Base-by-base conservation (phyloP, 1,140 invertebrate genomes). In the Drosophila yakuba region DNA sequence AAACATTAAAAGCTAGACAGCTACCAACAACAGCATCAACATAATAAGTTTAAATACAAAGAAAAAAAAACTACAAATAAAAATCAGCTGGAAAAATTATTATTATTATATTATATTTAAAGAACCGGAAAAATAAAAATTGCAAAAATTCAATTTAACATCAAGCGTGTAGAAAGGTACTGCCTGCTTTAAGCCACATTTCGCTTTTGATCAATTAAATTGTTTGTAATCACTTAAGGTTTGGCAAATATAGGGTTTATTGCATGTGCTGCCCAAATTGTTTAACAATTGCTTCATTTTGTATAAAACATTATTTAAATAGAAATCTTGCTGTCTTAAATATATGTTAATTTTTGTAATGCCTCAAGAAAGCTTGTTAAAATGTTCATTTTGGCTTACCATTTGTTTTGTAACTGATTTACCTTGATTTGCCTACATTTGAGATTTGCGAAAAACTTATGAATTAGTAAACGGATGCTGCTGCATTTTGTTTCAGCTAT, bases 41-140 rank as follows among this genome's bases (percentile, higher is more conserved):
- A 89, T 89, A 85, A 85, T 85, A 89, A 89, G 85, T 89, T 88
- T 89, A 89, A 89, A 89, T 84, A 89, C 76, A 89, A 88, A 78
- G 67, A 77, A 78, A 77, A 78, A 64, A 78, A 78, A 86, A 86
- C 83, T 82, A 86, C 82, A 86, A 81, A 89, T 80, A 84, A 89
- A 74, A 81, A 89, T 89, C 84, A 89, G 84, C 84, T 89, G 84
- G 84, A 88, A 89, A 71, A 89, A 89, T 88, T 88, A 88, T 86
- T 85, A 89, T 88, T 88, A 88, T 88, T 84, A 80, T 89, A 88
- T 84, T 88, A 88, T 88, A 88, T 88, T 88, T 88, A 88, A 88
- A 78, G 76, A 88, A 88, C 84, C 84, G 80, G 84, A 83, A 89
- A 77, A 86, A 89, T 84, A 88, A 88, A 88, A 88, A 83, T 84